A percentile compares a stretch with the other conserved stretches of the same genome.
Conservation (phyloP, 2,113 vertebrate species). For the Phodopus roborovskii region DNA sequence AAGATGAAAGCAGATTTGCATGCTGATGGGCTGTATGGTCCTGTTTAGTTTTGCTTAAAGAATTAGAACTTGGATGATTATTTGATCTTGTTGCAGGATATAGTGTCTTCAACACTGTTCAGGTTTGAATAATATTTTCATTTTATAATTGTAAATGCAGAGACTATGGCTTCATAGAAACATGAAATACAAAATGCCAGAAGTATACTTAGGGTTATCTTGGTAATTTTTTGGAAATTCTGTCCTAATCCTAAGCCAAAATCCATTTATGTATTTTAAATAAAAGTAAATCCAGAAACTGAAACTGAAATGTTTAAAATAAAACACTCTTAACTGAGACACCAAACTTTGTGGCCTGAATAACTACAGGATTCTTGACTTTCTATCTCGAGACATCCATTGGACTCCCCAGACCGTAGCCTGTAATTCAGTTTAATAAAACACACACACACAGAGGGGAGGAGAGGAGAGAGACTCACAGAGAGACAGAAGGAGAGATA, state of each 20-base stretch:
- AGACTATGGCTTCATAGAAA: not conserved
- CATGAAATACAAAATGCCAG: not conserved
- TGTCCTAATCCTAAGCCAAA: not conserved
- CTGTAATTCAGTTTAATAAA: not conserved
- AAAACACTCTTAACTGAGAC: not conserved
- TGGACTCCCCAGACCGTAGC: not conserved
- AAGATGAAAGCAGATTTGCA: not conserved
- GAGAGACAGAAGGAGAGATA: too few species aligned
- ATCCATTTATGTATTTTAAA: not conserved
- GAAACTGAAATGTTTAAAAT: not conserved
- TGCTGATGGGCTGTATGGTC: not conserved
- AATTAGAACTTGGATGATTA: not conserved
- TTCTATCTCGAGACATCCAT: not conserved
- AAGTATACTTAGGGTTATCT: not conserved
- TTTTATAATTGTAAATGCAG: not conserved
- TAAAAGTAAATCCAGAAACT: not conserved
- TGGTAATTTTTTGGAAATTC: not conserved
- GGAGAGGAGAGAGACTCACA: too few species aligned
- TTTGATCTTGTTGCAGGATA: not conserved
- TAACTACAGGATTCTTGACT: not conserved
- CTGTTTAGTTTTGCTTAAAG: not conserved
- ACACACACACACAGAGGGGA: not conserved
- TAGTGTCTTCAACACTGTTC: not conserved
- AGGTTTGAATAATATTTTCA: not conserved
- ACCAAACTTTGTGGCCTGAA: not conserved